Base-by-base conservation (phyloP, 2,888 invertebrate genomes). In the Parelbella ahira region DNA sequence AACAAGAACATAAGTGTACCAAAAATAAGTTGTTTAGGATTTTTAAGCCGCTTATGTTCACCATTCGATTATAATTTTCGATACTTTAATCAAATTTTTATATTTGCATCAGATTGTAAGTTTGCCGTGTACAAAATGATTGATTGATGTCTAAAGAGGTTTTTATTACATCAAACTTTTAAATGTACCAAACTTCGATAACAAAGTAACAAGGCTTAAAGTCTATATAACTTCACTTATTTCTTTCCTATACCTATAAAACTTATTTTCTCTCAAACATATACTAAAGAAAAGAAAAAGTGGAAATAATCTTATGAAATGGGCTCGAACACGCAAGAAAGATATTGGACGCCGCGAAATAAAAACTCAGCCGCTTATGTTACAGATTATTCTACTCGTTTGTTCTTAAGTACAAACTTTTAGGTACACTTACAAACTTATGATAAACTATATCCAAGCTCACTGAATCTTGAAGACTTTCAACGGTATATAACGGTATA, bases 291-390 rank as follows among this genome's bases (percentile, higher is more conserved):
- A 63, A 66, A 63, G 63, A 64, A 62, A 64, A 71, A 76, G 64
- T 29, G 9, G 29, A 15, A 30, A 72, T 71, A 72, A 78, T 75
- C 69, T 72, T 54, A 53, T 47, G 67, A 68, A 76, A 73, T 71
- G 70, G 59, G 62, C 53, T 60, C 56, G 63, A 70, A 73, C 76
- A 76, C 72, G 76, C 74, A 70, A 76, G 62, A 67, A 66, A 71
- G 63, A 74, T 73, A 77, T 77, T 73, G 73, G 63, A 66, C 70
- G 60, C 67, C 62, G 61, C 56, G 55, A 65, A 69, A 68, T 68
- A 67, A 27, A 60, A 68, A 68, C 63, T 63, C 62, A 58, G 62
- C 21, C 58, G 58, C 60, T 67, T 64, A 64, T 53, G 58, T 60
- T 59, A 60, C 55, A 65, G 63, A 72, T 68, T 63, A 70, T 66